phyloP scores from a whole-genome alignment of 92 coral and sea anemone genomes.

The Desmophyllum pertusum region DNA sequence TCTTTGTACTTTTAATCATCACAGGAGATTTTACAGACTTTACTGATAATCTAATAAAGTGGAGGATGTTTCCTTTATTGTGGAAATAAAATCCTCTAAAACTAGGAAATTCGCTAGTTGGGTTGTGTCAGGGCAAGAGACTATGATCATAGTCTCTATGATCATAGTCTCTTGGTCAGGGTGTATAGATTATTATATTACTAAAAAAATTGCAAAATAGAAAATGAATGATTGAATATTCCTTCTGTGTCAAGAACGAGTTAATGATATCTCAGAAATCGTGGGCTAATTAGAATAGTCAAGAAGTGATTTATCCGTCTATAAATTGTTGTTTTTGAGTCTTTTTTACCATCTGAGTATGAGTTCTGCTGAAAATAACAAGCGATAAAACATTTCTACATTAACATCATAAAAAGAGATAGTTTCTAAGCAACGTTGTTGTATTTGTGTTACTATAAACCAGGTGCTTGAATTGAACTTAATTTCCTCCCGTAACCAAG shows the following conservation, averaged over 20 bases:
- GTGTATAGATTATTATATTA: not conserved
- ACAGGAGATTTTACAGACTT: not conserved
- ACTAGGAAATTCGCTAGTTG: not conserved
- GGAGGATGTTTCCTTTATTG: not conserved
- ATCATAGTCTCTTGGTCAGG: too few relatives aligned
- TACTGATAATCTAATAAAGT: not conserved
- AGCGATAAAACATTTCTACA: not conserved
- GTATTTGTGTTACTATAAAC: not conserved
- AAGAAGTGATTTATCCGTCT: too few relatives aligned
- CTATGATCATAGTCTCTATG: too few relatives aligned
- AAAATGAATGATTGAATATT: not conserved
- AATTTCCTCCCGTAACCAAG: not conserved
- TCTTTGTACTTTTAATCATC: not conserved
- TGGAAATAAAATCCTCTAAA: not conserved
- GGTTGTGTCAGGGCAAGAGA: not conserved
- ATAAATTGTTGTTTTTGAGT: not conserved
- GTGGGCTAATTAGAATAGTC: not conserved
- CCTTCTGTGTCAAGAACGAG: not conserved
- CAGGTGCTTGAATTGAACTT: not conserved
- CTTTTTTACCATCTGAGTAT: not conserved
- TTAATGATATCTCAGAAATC: not conserved
- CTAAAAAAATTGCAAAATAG: not conserved
- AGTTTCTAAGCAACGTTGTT: not conserved
- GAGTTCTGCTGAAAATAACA: not conserved
- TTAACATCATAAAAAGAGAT: not conserved